Conservation (phyloP, 2,888 invertebrate genomes). For the Augochlorella aurata region DNA sequence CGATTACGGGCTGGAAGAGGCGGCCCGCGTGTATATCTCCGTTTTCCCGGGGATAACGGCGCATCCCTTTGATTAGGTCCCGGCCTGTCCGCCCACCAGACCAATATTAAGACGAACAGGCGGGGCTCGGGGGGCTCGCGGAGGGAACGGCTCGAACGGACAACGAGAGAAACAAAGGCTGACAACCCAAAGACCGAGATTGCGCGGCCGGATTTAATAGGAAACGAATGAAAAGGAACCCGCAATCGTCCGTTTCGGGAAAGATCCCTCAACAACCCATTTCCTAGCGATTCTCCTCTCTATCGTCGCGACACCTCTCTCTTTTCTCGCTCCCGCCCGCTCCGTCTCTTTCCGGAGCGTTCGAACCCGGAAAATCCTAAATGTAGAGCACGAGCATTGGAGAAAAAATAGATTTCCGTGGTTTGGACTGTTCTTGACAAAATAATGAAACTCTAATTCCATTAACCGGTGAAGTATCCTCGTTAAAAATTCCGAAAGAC, state of each 20-base stretch:
- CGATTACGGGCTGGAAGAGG: constrained; percentile 33
- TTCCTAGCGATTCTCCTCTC: background rate
- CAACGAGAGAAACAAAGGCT: background rate
- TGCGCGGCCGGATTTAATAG: constrained; percentile 12
- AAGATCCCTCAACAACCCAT: background rate
- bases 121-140: background rate
- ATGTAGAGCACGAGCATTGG: too few species aligned
- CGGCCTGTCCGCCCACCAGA: constrained; percentile 23
- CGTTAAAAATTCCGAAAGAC: too few species aligned
- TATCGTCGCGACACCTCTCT: too few species aligned
- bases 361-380: too few species aligned
- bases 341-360: too few species aligned
- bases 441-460: too few species aligned
- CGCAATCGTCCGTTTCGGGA: background rate
- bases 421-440: too few species aligned
- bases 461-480: too few species aligned
- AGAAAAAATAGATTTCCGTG: too few species aligned
- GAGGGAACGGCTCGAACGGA: background rate
- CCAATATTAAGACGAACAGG: constrained; percentile 45
- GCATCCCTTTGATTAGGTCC: constrained; percentile 50
- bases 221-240: constrained; percentile 12
- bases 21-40: constrained; percentile 31
- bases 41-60: constrained; percentile 33
- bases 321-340: too few species aligned
- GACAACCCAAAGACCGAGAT: constrained; percentile 8